Evolutionary conservation across 2,797 vertebrate species (phyloP).

Genomic region (Artibeus lituratus): DNA sequence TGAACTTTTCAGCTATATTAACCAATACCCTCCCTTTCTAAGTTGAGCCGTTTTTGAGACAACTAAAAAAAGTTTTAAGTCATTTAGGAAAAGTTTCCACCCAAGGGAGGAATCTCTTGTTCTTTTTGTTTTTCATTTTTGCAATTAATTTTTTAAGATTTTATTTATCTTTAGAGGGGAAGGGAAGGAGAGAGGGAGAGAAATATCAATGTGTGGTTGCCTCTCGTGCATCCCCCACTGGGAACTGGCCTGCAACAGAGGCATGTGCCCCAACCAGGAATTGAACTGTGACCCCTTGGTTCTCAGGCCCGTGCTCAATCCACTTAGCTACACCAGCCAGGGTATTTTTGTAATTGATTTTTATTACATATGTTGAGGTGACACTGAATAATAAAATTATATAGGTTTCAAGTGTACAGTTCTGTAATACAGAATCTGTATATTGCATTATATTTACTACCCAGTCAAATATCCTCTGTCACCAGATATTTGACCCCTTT

Average conservation of each 20-base stretch:
- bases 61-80: not conserved
- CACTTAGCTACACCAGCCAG: too few relatives aligned
- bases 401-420: not conserved
- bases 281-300: too few relatives aligned
- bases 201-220: too few relatives aligned
- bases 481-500: not conserved
- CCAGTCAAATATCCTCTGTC: not conserved
- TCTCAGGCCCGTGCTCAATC: too few relatives aligned
- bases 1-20: not conserved
- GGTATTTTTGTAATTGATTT: not conserved
- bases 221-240: too few relatives aligned
- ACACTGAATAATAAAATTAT: not conserved
- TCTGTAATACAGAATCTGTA: not conserved
- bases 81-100: not conserved
- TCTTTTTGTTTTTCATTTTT: not conserved
- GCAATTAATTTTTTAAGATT: not conserved
- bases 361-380: not conserved
- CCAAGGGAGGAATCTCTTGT: not conserved
- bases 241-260: too few relatives aligned
- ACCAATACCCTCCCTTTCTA: not conserved
- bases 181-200: too few relatives aligned
- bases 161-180: too few relatives aligned
- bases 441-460: not conserved
- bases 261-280: too few relatives aligned
- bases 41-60: not conserved